Percentiles rank a stretch among this genome's conserved stretches.
Evolutionary conservation across 2,797 vertebrate species (phyloP).

Genomic region (Ceryle rudis): DNA sequence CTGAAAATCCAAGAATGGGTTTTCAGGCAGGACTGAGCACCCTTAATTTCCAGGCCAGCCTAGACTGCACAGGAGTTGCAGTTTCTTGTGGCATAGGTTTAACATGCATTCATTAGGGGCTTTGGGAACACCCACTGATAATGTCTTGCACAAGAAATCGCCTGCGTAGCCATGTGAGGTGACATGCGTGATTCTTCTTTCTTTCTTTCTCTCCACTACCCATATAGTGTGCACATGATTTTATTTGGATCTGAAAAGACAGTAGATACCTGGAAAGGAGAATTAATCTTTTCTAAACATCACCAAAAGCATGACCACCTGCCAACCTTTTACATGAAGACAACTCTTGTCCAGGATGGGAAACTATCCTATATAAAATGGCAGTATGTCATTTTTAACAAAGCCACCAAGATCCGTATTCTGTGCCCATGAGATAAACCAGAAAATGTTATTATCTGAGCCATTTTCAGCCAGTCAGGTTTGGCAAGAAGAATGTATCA

Average conservation of each 20-base stretch:
- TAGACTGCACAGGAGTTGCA: not conserved
- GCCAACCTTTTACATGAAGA: not conserved
- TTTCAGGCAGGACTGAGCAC: not conserved
- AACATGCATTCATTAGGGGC: not conserved
- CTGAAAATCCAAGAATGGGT: not conserved
- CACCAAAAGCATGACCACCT: not conserved
- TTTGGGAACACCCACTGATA: not conserved
- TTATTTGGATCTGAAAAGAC: not conserved
- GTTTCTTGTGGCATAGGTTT: not conserved
- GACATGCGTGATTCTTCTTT: fast-evolving
- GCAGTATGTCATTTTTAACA: not conserved
- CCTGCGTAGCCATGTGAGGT: not conserved
- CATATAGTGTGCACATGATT: not conserved
- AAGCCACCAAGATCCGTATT: not conserved
- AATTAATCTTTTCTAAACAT: not conserved
- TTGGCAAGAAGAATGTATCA: not conserved
- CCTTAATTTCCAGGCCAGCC: not conserved
- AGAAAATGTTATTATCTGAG: not conserved
- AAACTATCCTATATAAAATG: not conserved
- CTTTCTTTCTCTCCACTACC: not conserved
- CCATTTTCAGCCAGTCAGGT: not conserved
- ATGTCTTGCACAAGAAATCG: not conserved
- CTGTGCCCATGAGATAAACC: not conserved
- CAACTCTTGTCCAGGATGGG: not conserved
- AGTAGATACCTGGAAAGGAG: not conserved